Base-by-base conservation (phyloP, 1,140 invertebrate species). In the Brachionus angularis region DNA sequence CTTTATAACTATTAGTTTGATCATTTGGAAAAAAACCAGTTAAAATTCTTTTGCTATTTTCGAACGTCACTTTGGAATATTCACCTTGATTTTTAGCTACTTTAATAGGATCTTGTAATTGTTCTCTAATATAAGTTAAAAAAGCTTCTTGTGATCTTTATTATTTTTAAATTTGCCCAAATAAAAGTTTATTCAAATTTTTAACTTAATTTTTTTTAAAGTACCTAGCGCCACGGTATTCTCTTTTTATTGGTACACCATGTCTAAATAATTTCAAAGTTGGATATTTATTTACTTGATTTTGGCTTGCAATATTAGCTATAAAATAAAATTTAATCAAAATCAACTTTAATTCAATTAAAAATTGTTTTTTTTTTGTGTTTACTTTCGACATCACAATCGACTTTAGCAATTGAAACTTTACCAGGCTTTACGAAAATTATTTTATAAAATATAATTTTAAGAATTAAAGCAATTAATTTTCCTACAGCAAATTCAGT, bases 191-290 rank as follows among this genome's bases (percentile, higher is more conserved):
- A 23, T 29, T n/a, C n/a, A n/a, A n/a, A n/a, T 25, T 39, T 42
- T 1, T 16, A 33, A 52, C 21, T 10, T 10, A 47, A 10, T 4
- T 16, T 21, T n/a, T n/a, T n/a, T 16, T 3, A 31, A 50, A 8
- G 14, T 18, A 52, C 61, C 80, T 77, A 50, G 79, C 87, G 46
- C 86, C 93, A 77, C 96, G 86, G 76, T 97, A 99, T 82, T 99
- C 96, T 76, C 89, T 87, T 81, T 98, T 99, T 1, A 89, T 86
- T 7, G 91, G 86, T 76, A 93, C 86, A 1, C 96, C 96, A 86
- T 95, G 95, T 31, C 91, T 86, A 76, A 98, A 90, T 18, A 98
- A 81, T 83, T 99, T 99, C 34, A 99, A 81, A 14, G 96, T 98
- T 23, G 96, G 96, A 84, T 98, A 99, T 84, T 99, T 99, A 34